Conservation (phyloP, 2,888 invertebrate species). For the Apamea monoglypha region DNA sequence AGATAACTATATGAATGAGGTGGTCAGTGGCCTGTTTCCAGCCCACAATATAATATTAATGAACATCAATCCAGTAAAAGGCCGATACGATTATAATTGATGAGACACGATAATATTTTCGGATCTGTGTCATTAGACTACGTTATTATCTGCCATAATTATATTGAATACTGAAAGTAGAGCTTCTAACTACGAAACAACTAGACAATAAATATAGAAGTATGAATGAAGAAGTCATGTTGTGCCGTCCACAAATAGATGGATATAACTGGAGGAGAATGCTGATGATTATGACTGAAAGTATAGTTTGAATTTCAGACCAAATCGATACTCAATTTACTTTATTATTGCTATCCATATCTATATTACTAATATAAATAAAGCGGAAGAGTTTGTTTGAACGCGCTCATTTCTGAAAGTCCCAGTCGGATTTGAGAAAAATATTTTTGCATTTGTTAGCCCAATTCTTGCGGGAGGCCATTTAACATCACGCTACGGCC, state of each 20-base stretch:
- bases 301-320: not conserved
- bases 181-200: not conserved
- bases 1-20: not conserved
- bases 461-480: no score
- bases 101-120: slow-evolving; percentile 41
- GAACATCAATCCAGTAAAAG: not conserved
- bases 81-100: slow-evolving; percentile 29
- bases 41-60: slow-evolving; percentile 21
- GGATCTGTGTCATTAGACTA: slow-evolving; percentile 6
- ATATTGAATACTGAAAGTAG: not conserved
- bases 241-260: no score
- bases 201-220: not conserved
- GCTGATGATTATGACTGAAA: not conserved
- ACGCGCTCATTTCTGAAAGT: not conserved
- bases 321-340: no score
- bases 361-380: no score
- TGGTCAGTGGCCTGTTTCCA: not conserved
- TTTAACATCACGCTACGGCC: not conserved
- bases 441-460: not conserved
- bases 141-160: not conserved
- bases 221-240: not conserved
- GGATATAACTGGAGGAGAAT: no score
- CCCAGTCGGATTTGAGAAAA: not conserved
- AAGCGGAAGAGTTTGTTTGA: not conserved
- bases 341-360: not conserved